These are phyloP conservation scores for Cherax destructor DNA, from an alignment of 1,140 invertebrate genomes.

Conservation along the genomic window DNA sequence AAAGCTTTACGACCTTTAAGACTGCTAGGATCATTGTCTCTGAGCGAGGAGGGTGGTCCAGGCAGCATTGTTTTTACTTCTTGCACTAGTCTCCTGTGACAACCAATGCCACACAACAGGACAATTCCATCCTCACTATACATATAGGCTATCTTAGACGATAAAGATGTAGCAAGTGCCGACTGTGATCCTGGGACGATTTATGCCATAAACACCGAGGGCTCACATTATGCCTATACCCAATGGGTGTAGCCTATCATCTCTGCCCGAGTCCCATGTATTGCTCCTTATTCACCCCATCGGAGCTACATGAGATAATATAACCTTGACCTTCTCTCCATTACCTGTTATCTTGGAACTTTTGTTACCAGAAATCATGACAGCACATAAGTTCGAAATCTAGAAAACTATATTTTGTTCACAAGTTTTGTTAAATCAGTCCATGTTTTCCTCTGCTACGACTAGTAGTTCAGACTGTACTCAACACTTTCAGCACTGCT, in stretches of 20 bases:
- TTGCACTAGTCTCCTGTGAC: not conserved
- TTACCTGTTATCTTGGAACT: not conserved
- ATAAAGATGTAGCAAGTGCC: slow-evolving; percentile 38
- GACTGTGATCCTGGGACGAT: slow-evolving; percentile 43
- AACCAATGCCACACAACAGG: not conserved
- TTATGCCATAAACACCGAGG: slow-evolving; percentile 30
- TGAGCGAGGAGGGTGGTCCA: not conserved
- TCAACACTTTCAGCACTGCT: slow-evolving; percentile 33
- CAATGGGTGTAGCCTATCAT: not conserved
- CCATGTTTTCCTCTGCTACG: slow-evolving; percentile 7
- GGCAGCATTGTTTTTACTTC: not conserved
- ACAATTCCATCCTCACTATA: not conserved
- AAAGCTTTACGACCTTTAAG: slow-evolving; percentile 6
- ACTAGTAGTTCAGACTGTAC: slow-evolving; percentile 29
- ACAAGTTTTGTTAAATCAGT: not conserved
- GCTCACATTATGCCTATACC: not conserved
- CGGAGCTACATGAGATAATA: not conserved
- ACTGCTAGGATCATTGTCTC: not conserved
- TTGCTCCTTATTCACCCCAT: not conserved
- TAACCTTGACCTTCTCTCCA: not conserved
- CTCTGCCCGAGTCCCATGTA: not conserved
- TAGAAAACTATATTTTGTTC: not conserved
- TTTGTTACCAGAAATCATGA: not conserved
- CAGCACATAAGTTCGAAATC: not conserved
- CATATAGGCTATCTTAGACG: slow-evolving; percentile 16